phyloP scores from a whole-genome alignment of 2,888 invertebrate genomes.

The Altica lythri region DNA sequence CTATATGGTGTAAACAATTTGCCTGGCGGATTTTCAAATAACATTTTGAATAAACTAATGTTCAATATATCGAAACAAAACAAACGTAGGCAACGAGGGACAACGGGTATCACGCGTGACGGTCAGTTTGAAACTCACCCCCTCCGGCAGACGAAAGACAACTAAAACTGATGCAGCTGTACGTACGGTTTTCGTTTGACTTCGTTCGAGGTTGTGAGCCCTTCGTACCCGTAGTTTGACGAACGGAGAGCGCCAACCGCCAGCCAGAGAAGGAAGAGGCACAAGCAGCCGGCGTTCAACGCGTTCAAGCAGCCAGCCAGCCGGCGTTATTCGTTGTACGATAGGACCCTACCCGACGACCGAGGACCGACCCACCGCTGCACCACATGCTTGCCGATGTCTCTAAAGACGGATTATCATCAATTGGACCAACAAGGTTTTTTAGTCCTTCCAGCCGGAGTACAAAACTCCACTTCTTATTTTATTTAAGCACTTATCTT shows the following conservation, averaged over 20 bases:
- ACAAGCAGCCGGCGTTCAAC: constrained; percentile 45
- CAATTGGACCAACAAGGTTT: constrained; percentile 36
- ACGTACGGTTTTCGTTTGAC: constrained; percentile 35
- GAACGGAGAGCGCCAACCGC: constrained; percentile 4
- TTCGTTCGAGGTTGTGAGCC: constrained; percentile 20
- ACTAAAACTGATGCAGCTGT: constrained; percentile 43
- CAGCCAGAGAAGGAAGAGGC: constrained; percentile 1
- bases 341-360: constrained; percentile 2
- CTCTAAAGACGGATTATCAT: constrained; percentile 26
- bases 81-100: constrained; percentile 14
- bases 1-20: constrained; percentile 73
- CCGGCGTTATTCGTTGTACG: constrained; percentile 44
- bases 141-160: constrained; percentile 42
- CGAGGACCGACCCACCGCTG: constrained; percentile 41
- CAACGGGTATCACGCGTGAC: constrained; percentile 22
- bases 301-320: constrained; percentile 39
- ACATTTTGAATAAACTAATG: constrained; percentile 57
- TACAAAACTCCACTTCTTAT: too few species aligned
- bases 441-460: too few species aligned
- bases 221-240: constrained; percentile 20
- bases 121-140: constrained; percentile 44
- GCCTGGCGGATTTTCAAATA: constrained; percentile 72
- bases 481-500: too few species aligned
- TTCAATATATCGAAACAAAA: constrained; percentile 21
- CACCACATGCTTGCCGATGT: constrained; percentile 48